Evolutionary conservation across 2,888 invertebrate genomes (phyloP).

Genomic region (Apamea sordens): DNA sequence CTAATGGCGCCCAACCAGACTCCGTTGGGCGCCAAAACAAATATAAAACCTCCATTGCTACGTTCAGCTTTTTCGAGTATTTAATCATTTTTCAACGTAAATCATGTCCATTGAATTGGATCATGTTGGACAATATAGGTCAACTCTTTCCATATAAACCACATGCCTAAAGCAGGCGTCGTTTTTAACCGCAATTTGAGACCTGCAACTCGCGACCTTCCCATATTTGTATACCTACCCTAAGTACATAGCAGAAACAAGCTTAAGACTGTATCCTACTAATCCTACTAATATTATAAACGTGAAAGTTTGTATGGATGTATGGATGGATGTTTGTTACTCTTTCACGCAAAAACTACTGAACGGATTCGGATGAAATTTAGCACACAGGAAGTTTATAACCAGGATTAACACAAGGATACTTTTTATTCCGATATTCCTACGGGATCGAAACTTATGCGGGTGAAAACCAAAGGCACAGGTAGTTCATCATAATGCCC

Average conservation of each 20-base stretch:
- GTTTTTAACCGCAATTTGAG: background rate
- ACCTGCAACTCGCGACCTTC: too few relatives aligned
- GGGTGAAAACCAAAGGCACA: too few relatives aligned
- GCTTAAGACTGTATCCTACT: background rate
- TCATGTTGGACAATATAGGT: background rate
- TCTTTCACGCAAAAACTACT: too few relatives aligned
- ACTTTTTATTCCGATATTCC: too few relatives aligned
- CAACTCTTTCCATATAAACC: background rate
- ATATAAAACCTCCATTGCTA: background rate
- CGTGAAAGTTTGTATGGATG: too few relatives aligned
- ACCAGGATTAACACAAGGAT: too few relatives aligned
- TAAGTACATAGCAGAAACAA: background rate
- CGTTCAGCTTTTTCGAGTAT: background rate
- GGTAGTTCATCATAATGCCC: background rate
- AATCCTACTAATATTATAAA: too few relatives aligned
- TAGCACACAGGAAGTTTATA: too few relatives aligned
- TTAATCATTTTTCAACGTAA: background rate
- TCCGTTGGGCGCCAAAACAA: constrained; percentile 6
- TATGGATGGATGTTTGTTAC: too few relatives aligned
- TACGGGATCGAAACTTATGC: too few relatives aligned
- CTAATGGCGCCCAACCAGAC: background rate
- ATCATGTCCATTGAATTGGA: background rate
- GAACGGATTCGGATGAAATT: too few relatives aligned
- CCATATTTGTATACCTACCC: background rate
- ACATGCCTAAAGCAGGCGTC: too few relatives aligned